Percentiles rank a stretch among this genome's conserved stretches.
phyloP scores from a whole-genome alignment of 2,113 vertebrate species.

The Bos taurus region DNA sequence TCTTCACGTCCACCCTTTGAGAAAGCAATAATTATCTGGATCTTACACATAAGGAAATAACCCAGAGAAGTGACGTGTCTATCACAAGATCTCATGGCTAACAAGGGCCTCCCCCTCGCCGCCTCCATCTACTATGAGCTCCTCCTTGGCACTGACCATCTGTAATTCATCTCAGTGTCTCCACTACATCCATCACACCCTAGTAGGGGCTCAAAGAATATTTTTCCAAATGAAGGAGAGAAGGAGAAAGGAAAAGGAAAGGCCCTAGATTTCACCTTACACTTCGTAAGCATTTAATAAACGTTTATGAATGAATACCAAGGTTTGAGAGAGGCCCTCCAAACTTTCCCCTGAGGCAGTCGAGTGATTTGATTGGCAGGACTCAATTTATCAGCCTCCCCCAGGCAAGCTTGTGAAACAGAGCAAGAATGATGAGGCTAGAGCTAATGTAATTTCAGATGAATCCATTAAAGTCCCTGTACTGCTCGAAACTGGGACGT shows the following conservation, averaged over 20 bases:
- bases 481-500: slow-evolving; percentile 24
- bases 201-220: not conserved
- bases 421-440: slow-evolving; percentile 30
- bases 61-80: not conserved
- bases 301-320: not conserved
- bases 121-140: not conserved
- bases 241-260: not conserved
- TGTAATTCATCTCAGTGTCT: not conserved
- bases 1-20: not conserved
- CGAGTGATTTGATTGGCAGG: slow-evolving; percentile 20
- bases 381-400: slow-evolving; percentile 38
- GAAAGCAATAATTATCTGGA: not conserved
- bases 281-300: not conserved
- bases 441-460: slow-evolving; percentile 53
- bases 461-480: slow-evolving; percentile 49
- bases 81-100: not conserved
- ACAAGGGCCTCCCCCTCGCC: not conserved
- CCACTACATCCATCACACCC: not conserved
- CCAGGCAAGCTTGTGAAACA: slow-evolving; percentile 32
- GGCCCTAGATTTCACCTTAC: not conserved
- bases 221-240: not conserved
- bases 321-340: not conserved
- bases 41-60: slow-evolving; percentile 6
- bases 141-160: not conserved
- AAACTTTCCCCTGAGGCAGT: not conserved